Evolutionary conservation across 2,888 invertebrate species (phyloP).

Genomic region (Hydraecia micacea): DNA sequence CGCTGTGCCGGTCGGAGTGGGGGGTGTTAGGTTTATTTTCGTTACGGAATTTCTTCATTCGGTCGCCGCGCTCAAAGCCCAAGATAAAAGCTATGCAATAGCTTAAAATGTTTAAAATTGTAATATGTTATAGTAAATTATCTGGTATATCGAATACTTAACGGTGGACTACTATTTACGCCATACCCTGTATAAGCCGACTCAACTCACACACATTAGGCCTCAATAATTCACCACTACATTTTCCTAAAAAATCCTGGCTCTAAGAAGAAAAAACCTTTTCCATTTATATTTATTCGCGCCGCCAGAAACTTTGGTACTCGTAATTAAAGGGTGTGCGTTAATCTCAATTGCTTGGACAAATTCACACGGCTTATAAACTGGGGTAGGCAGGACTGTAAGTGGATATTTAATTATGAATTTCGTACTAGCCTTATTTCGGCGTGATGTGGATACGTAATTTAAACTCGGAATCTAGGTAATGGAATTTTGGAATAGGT

Average conservation of each 20-base stretch:
- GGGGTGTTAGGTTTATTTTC: too few relatives aligned
- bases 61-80: too few relatives aligned
- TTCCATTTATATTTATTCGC: constrained; percentile 72
- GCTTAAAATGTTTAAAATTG: too few relatives aligned
- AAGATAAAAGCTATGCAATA: too few relatives aligned
- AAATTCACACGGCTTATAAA: constrained; percentile 61
- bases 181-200: too few relatives aligned
- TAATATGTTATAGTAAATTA: too few relatives aligned
- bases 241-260: constrained; percentile 31
- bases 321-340: constrained; percentile 79
- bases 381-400: constrained; percentile 39
- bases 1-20: too few relatives aligned
- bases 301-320: constrained; percentile 75
- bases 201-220: constrained; percentile 17
- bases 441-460: constrained; percentile 42
- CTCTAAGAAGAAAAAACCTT: constrained; percentile 54
- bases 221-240: constrained; percentile 38
- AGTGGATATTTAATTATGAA: constrained; percentile 64
- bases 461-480: constrained; percentile 49
- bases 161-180: too few relatives aligned
- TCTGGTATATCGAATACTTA: too few relatives aligned
- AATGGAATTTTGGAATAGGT: constrained; percentile 39
- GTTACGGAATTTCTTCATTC: too few relatives aligned
- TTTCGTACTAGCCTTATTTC: constrained; percentile 41
- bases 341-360: constrained; percentile 79